A percentile compares a stretch with the other conserved stretches of the same genome.
Evolutionary conservation across 2,888 invertebrate genomes (phyloP).

Genomic region (Dasypolia templi): DNA sequence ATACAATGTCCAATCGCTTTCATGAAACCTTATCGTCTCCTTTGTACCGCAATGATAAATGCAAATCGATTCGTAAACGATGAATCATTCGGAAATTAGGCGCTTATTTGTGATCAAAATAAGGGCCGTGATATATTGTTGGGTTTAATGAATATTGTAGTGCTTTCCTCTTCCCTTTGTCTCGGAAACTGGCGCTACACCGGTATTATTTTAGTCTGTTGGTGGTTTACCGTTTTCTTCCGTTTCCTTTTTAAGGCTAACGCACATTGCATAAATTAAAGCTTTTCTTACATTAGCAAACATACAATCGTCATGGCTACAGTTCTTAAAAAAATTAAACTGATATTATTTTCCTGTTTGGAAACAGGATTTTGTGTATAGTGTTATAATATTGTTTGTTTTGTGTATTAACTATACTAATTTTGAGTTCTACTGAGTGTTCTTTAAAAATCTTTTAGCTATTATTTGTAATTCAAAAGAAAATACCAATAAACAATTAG

Average conservation of each 20-base stretch:
- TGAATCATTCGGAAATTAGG: constrained; percentile 63
- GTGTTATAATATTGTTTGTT: too few species aligned
- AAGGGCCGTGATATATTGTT: constrained; percentile 49
- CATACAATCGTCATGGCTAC: too few species aligned
- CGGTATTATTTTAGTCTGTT: background rate
- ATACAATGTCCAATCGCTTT: constrained; percentile 23
- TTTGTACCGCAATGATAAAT: constrained; percentile 60
- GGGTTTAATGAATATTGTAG: constrained; percentile 43
- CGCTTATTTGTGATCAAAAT: constrained; percentile 53
- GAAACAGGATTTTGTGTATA: background rate
- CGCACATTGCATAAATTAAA: background rate
- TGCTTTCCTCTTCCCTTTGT: constrained; percentile 33
- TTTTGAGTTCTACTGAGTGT: background rate
- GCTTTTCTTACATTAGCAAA: background rate
- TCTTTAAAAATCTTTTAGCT: background rate
- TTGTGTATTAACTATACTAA: too few species aligned
- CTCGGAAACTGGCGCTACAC: background rate
- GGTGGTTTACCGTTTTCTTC: background rate
- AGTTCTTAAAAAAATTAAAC: background rate
- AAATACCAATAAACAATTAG: constrained; percentile 29
- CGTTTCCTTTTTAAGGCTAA: background rate
- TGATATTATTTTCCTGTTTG: background rate
- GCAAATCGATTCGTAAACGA: constrained; percentile 56
- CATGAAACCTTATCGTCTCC: constrained; percentile 33
- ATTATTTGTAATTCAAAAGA: background rate